These are phyloP conservation scores for Rhinophrynus dorsalis DNA, from an alignment of 2,797 vertebrate genomes.

Conservation along the genomic window DNA sequence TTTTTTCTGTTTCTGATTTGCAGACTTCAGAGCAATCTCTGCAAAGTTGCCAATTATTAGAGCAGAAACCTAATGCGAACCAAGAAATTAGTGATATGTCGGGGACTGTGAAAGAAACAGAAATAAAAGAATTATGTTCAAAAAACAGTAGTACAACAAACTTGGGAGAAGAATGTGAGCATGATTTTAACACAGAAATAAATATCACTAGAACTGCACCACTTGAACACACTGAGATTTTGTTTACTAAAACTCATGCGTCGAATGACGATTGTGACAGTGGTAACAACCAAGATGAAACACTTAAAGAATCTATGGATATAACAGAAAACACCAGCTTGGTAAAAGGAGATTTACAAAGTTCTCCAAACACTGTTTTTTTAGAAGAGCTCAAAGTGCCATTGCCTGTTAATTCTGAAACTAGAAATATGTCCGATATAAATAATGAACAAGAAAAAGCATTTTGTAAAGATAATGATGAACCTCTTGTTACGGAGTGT, in stretches of 20 bases:
- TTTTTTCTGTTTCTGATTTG: not conserved
- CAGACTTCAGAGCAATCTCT: not conserved
- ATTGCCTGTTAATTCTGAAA: not conserved
- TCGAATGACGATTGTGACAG: slow-evolving; percentile 36
- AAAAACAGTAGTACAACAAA: not conserved
- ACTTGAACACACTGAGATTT: slow-evolving; percentile 40
- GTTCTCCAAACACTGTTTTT: slow-evolving; percentile 29
- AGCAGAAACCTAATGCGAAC: not conserved
- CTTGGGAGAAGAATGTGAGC: not conserved
- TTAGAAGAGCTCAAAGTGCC: not conserved
- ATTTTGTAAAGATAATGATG: slow-evolving; percentile 77
- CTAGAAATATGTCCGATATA: slow-evolving; percentile 35
- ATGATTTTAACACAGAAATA: not conserved
- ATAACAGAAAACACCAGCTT: not conserved
- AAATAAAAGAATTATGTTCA: not conserved
- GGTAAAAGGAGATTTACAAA: not conserved
- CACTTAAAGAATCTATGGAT: not conserved
- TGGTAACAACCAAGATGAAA: not conserved
- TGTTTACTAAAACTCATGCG: slow-evolving; percentile 25
- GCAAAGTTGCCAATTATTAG: not conserved
- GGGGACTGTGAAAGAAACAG: not conserved
- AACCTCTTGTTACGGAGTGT: slow-evolving; percentile 88
- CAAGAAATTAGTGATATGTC: not conserved
- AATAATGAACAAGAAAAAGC: slow-evolving; percentile 48
- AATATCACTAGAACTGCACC: not conserved